phyloP scores from a whole-genome alignment of 2,888 invertebrate genomes.

The Aphodius sticticus region DNA sequence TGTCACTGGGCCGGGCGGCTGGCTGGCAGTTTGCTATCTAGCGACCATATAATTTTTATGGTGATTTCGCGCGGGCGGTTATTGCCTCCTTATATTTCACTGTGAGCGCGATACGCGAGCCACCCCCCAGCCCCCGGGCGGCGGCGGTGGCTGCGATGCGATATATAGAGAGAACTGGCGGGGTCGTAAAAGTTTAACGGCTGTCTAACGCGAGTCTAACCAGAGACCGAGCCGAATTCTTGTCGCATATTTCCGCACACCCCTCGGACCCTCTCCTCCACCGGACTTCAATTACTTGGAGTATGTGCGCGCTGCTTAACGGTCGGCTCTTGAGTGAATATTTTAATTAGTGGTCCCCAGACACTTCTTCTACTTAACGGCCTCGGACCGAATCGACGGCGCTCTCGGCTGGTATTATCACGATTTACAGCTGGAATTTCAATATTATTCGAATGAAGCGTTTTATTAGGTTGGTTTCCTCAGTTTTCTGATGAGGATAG shows the following conservation, averaged over 20 bases:
- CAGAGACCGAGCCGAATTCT: background rate
- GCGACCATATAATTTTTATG: constrained; percentile 35
- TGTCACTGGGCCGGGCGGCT: background rate
- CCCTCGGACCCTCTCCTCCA: background rate
- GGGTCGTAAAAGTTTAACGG: background rate
- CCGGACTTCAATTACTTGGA: background rate
- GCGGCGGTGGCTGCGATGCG: background rate
- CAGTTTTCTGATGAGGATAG: too few relatives aligned
- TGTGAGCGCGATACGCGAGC: background rate
- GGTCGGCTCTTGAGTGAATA: background rate
- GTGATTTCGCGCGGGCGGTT: constrained; percentile 29
- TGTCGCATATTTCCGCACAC: background rate
- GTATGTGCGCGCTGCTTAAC: constrained; percentile 4
- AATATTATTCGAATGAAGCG: background rate
- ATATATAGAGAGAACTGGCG: background rate
- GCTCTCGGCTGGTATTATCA: background rate
- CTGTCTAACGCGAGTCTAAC: constrained; percentile 4
- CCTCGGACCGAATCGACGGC: background rate
- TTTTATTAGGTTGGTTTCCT: background rate
- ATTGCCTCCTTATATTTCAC: constrained; percentile 13
- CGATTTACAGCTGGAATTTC: background rate
- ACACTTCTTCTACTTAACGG: background rate
- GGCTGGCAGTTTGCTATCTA: constrained; percentile 13
- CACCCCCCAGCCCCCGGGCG: background rate
- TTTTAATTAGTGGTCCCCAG: constrained; percentile 4